phyloP scores from a whole-genome alignment of 2,888 invertebrate genomes.

The Heliconius charithonia region DNA sequence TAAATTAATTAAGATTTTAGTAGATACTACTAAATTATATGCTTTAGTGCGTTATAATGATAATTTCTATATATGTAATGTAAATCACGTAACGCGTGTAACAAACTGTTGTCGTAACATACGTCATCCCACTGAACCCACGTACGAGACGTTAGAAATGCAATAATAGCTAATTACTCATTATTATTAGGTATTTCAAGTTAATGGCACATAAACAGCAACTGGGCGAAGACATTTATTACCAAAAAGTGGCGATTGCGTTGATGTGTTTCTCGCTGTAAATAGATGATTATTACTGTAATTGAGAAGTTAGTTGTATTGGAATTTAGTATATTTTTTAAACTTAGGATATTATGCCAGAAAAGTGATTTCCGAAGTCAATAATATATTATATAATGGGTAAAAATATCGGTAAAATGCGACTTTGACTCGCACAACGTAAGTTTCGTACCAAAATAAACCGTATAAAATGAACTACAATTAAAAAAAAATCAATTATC shows the following conservation, averaged over 20 bases:
- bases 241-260: slow-evolving; percentile 80
- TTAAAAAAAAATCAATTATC: too few species aligned
- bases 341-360: neutral
- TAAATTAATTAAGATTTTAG: neutral
- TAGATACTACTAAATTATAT: neutral
- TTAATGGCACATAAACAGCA: slow-evolving; percentile 82
- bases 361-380: too few species aligned
- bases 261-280: slow-evolving; percentile 58
- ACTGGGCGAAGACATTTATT: slow-evolving; percentile 73
- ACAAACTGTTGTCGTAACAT: slow-evolving; percentile 39
- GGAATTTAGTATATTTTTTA: neutral
- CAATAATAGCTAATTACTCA: slow-evolving; percentile 78
- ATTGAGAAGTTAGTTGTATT: neutral
- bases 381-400: too few species aligned
- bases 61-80: slow-evolving; percentile 27
- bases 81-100: slow-evolving; percentile 40
- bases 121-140: slow-evolving; percentile 42
- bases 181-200: slow-evolving; percentile 79
- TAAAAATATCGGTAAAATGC: too few species aligned
- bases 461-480: too few species aligned
- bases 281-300: neutral
- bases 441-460: too few species aligned
- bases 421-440: too few species aligned
- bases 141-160: slow-evolving; percentile 65
- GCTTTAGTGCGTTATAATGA: slow-evolving; percentile 32